These are phyloP conservation scores for Pseudomyrmex flavicornis DNA, from an alignment of 1,140 invertebrate species.

Conservation along the genomic window DNA sequence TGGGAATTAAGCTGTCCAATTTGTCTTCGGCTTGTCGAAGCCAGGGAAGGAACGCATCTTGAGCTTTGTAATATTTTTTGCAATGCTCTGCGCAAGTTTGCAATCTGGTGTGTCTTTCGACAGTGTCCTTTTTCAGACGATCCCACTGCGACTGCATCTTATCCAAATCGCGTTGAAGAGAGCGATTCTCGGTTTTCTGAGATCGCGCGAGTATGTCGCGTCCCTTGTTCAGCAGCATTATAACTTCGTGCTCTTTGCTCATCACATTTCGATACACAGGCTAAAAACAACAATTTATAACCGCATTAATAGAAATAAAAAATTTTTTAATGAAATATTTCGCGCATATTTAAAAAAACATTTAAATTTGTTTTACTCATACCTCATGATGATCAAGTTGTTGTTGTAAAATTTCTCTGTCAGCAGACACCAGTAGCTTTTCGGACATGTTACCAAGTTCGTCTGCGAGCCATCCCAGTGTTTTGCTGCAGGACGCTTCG, in stretches of 20 bases:
- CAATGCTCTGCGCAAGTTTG: slow-evolving; percentile 97
- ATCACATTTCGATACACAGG: slow-evolving; percentile 95
- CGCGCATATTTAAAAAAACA: background rate
- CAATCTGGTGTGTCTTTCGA: slow-evolving; percentile 93
- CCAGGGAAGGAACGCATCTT: slow-evolving; percentile 96
- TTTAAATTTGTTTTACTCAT: slow-evolving; percentile 1
- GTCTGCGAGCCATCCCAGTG: slow-evolving; percentile 94
- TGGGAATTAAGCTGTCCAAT: slow-evolving; percentile 91
- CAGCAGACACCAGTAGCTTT: slow-evolving; percentile 93
- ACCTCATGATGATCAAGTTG: slow-evolving; percentile 95
- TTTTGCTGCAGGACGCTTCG: slow-evolving; percentile 93
- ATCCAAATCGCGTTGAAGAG: slow-evolving; percentile 91
- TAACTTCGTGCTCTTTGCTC: slow-evolving; percentile 96
- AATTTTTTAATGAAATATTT: too few relatives aligned
- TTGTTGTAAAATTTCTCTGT: slow-evolving; percentile 92
- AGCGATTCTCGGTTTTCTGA: slow-evolving; percentile 85
- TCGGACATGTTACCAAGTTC: slow-evolving; percentile 91
- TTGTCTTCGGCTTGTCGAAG: slow-evolving; percentile 94
- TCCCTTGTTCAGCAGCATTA: slow-evolving; percentile 97
- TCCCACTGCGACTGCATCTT: slow-evolving; percentile 96
- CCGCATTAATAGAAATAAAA: too few relatives aligned
- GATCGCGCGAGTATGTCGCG: slow-evolving; percentile 89
- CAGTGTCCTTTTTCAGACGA: slow-evolving; percentile 93
- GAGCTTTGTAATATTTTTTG: slow-evolving; percentile 93
- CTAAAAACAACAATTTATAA: slow-evolving; percentile 75